Conservation (phyloP, 1,140 invertebrate species). For the Zaprionus capensis region DNA sequence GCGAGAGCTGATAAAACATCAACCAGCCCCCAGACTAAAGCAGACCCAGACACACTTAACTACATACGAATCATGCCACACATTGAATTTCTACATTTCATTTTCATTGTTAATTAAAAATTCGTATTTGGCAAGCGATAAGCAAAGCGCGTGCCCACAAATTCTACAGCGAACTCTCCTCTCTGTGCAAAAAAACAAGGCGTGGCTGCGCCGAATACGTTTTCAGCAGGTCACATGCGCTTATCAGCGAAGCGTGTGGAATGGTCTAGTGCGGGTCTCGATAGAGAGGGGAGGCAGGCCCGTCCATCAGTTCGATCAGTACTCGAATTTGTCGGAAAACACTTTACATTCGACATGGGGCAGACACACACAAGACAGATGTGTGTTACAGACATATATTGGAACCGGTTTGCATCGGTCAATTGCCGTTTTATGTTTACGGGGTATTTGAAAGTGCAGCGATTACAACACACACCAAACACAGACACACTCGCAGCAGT, state of each 20-base stretch:
- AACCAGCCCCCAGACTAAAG: slow-evolving; percentile 32
- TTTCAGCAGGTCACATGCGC: slow-evolving; percentile 56
- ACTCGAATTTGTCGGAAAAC: slow-evolving; percentile 19
- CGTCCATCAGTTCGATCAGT: neutral
- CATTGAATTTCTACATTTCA: slow-evolving; percentile 23
- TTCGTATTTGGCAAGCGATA: slow-evolving; percentile 40
- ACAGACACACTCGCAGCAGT: slow-evolving; percentile 24
- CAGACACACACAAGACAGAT: slow-evolving; percentile 12
- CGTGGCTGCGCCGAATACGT: slow-evolving; percentile 18
- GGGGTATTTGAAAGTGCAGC: slow-evolving; percentile 52
- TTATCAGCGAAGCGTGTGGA: slow-evolving; percentile 46
- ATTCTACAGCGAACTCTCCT: slow-evolving; percentile 13
- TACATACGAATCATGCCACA: slow-evolving; percentile 40
- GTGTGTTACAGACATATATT: slow-evolving; percentile 31
- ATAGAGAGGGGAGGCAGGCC: too few relatives aligned
- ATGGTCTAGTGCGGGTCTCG: slow-evolving; percentile 8
- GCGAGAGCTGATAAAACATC: slow-evolving; percentile 12
- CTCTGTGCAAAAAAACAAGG: slow-evolving; percentile 33
- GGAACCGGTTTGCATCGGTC: slow-evolving; percentile 61
- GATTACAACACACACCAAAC: slow-evolving; percentile 31
- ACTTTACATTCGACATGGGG: neutral
- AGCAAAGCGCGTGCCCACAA: slow-evolving; percentile 52
- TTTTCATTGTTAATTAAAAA: slow-evolving; percentile 49
- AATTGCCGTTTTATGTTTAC: slow-evolving; percentile 6
- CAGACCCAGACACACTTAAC: neutral